Percentiles rank a stretch among this genome's conserved stretches.
Evolutionary conservation across 92 coral and sea anemone genomes (phyloP).

Genomic region (Nematostella vectensis): DNA sequence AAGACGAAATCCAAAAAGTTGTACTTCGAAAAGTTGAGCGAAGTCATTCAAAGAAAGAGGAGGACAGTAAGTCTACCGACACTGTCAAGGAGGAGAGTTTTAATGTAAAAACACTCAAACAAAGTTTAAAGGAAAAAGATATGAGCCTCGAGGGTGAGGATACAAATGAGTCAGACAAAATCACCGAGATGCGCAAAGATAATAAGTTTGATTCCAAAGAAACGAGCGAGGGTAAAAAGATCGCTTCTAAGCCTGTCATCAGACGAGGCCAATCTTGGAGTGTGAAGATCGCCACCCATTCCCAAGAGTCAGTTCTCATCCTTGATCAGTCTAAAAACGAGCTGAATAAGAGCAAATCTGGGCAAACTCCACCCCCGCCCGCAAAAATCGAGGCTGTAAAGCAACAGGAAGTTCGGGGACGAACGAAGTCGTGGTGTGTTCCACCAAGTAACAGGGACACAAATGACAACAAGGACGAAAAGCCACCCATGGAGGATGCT

Average conservation of each 20-base stretch:
- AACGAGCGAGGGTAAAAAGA: no score
- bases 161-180: no score
- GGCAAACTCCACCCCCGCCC: not conserved
- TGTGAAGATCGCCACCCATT: conserved; percentile 1
- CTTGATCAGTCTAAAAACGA: conserved; percentile 2
- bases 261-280: conserved; percentile 37
- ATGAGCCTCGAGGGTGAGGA: no score
- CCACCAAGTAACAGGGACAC: conserved; percentile 8
- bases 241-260: no score
- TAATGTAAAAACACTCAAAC: no score
- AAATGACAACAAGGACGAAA: not conserved
- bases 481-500: not conserved
- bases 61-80: no score
- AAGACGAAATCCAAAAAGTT: not conserved
- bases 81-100: no score
- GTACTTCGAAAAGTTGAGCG: conserved; percentile 5
- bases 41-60: no score
- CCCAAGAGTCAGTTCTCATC: conserved; percentile 7
- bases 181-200: no score
- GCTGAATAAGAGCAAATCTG: not conserved
- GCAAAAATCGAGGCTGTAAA: not conserved
- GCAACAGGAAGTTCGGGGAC: not conserved
- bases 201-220: no score
- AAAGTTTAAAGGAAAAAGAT: no score
- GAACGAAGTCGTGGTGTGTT: conserved; percentile 40